Evolutionary conservation across 2,888 invertebrate genomes (phyloP).

Genomic region (Eustalomyia histrio): DNA sequence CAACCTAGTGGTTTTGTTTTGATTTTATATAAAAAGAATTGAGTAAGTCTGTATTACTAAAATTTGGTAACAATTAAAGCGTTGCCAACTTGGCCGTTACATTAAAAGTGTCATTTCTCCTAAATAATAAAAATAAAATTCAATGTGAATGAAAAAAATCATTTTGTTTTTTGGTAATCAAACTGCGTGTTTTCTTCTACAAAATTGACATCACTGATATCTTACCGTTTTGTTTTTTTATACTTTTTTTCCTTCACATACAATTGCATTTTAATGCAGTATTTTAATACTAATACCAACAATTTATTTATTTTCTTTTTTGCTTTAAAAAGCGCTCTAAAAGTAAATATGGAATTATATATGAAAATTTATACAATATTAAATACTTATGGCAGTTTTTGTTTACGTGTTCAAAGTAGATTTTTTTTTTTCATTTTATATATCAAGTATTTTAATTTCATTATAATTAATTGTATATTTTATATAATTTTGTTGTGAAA

Average conservation of each 20-base stretch:
- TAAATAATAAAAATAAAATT: no score
- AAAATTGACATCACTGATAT: neutral
- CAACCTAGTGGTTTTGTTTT: no score
- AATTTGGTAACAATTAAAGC: no score
- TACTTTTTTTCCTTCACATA: constrained; percentile 4
- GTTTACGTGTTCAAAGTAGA: constrained; percentile 33
- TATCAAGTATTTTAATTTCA: constrained; percentile 16
- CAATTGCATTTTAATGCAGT: constrained; percentile 10
- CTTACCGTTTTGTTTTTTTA: neutral
- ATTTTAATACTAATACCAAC: neutral
- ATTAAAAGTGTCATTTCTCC: no score
- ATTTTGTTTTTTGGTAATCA: no score
- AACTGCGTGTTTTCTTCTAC: neutral
- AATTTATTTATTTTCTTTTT: neutral
- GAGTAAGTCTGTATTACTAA: no score
- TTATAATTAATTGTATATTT: constrained; percentile 11
- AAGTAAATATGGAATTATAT: constrained; percentile 18
- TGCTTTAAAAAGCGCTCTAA: neutral
- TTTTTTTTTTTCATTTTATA: neutral
- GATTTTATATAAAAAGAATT: no score
- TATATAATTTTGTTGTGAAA: constrained; percentile 20
- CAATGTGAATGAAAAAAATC: no score
- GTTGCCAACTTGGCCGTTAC: no score
- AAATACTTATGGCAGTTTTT: constrained; percentile 19
- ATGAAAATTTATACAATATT: constrained; percentile 35